Evolutionary conservation across 2,888 invertebrate species (phyloP).

Genomic region (Brachyptera putata): DNA sequence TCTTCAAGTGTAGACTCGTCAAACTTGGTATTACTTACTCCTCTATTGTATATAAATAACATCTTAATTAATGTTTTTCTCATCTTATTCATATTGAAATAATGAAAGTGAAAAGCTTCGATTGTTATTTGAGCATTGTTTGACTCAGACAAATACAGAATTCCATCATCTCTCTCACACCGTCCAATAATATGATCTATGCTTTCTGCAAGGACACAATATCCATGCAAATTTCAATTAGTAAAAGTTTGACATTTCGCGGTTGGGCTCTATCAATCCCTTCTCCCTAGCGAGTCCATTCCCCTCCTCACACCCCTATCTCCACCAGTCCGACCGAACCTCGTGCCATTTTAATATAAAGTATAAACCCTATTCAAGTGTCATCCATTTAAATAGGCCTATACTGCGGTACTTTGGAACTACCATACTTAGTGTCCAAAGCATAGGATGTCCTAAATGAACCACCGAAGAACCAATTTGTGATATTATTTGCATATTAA

Average conservation of each 20-base stretch:
- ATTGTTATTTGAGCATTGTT: constrained; percentile 2
- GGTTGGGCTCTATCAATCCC: constrained; percentile 2
- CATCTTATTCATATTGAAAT: not conserved
- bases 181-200: constrained; percentile 11
- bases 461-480: constrained; percentile 16
- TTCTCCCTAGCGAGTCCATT: not conserved
- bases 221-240: constrained; percentile 30
- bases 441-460: constrained; percentile 10
- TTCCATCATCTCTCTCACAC: constrained; percentile 10
- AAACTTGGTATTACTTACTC: no score
- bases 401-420: constrained; percentile 6
- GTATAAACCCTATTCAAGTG: not conserved
- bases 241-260: constrained; percentile 16
- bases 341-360: not conserved
- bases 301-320: no score
- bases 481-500: constrained; percentile 24
- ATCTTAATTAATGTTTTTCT: not conserved
- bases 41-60: no score
- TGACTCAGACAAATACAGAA: constrained; percentile 13
- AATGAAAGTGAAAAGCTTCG: not conserved
- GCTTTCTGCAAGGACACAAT: constrained; percentile 17
- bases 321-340: no score
- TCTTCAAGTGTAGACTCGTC: not conserved
- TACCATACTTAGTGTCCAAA: constrained; percentile 4
- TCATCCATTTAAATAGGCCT: constrained; percentile 26